Evolutionary conservation across 2,113 vertebrate genomes (phyloP).

Genomic region (Cyanistes caeruleus): DNA sequence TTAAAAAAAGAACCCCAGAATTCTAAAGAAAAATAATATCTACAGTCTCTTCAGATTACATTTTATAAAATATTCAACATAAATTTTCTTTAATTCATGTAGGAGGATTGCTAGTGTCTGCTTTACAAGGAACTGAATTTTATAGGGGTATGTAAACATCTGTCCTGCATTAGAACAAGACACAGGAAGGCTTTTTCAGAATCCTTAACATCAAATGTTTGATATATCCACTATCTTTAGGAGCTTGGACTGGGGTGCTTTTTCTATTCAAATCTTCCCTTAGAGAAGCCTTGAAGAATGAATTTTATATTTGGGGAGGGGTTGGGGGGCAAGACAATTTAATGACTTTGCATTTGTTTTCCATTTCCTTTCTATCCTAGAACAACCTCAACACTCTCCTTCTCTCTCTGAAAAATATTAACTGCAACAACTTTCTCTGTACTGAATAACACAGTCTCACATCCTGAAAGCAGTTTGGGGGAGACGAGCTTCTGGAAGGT

Average conservation of each 20-base stretch:
- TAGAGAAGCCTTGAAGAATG: neutral
- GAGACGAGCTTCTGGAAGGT: neutral
- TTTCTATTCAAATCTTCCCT: neutral
- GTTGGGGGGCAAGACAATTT: neutral
- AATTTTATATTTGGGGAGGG: neutral
- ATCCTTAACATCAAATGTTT: neutral
- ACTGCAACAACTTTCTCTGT: neutral
- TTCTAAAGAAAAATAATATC: neutral
- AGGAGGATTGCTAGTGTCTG: neutral
- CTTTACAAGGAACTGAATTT: neutral
- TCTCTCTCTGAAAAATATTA: neutral
- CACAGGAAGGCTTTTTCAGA: neutral
- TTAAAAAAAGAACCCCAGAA: fast-evolving
- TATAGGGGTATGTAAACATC: neutral
- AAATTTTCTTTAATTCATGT: neutral
- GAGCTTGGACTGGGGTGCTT: neutral
- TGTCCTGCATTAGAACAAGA: neutral
- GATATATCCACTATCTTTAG: neutral
- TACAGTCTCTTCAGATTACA: neutral
- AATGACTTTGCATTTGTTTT: neutral
- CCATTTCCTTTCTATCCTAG: neutral
- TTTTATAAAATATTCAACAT: neutral
- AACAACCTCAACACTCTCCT: neutral
- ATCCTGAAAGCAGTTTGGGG: neutral
- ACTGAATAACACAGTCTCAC: neutral